phyloP scores from a whole-genome alignment of 2,797 vertebrate species.

The Botia almorhae region DNA sequence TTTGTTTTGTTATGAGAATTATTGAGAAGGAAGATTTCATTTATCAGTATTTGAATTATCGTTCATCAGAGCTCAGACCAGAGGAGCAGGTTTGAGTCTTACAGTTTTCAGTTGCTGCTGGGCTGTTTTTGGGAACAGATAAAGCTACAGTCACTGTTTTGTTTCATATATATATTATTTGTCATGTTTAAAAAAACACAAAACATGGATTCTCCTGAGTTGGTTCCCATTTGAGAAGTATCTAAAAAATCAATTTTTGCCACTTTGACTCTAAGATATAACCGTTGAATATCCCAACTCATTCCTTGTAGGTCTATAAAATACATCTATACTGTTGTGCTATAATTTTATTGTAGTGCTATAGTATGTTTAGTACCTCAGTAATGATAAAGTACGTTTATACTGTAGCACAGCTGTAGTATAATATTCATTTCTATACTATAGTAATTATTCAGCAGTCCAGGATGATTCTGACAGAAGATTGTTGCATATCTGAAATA shows the following conservation, averaged over 20 bases:
- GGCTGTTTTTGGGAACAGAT: constrained; percentile 62
- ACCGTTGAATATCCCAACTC: constrained; percentile 43
- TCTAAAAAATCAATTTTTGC: constrained; percentile 46
- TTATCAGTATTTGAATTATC: constrained; percentile 64
- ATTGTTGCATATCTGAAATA: constrained; percentile 46
- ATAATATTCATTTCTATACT: constrained; percentile 34
- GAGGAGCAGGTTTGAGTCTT: constrained; percentile 35
- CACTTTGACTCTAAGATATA: constrained; percentile 51
- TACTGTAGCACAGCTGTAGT: constrained; percentile 45
- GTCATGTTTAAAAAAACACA: constrained; percentile 55
- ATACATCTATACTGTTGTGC: constrained; percentile 32
- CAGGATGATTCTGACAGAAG: constrained; percentile 56
- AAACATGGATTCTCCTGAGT: constrained; percentile 53
- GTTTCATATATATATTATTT: constrained; percentile 55
- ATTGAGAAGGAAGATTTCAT: constrained; percentile 47
- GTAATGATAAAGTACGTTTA: constrained; percentile 32
- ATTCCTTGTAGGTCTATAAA: constrained; percentile 28
- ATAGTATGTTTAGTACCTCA: constrained; percentile 21
- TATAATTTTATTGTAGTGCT: constrained; percentile 32
- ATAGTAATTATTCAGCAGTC: constrained; percentile 47
- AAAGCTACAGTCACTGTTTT: constrained; percentile 59
- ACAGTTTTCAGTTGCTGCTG: constrained; percentile 55
- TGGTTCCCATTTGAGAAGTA: constrained; percentile 62
- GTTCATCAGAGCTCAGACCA: constrained; percentile 61
- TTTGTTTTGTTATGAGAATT: constrained; percentile 36